Evolutionary conservation across 2,113 vertebrate species (phyloP), one percentile per base, ranked within the genome.

Genomic region (Anguilla japonica): DNA sequence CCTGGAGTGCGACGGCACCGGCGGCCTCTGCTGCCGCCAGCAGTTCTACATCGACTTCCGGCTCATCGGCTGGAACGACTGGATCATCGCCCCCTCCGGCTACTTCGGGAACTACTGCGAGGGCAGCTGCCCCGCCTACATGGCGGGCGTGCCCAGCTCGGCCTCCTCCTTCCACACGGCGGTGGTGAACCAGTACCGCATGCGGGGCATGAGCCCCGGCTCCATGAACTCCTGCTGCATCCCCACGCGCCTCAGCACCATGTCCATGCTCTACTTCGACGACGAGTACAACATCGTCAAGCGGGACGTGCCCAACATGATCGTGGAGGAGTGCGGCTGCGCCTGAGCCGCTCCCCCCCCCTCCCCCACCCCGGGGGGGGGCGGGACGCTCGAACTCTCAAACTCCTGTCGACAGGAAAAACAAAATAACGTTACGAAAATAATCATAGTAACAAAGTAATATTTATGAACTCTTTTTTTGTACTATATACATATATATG

Each of bases 251-350:
- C 97, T 99, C 92, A 99, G 98, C 94, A 98, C 98, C 89, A 99
- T 99, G 97, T 99, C 99, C 91, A 99, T 99, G 99, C 96, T 99
- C 88, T 99, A 99, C 96, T 99, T 99, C n/a, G 99, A 99, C 18
- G 99, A 99, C 40, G 98, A 99, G 91, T 99, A 99, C 95, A 99
- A 99, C 96, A 99, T 99, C 41, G 98, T 99, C 89, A 99, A 99
- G 94, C 96, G 98, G 90, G 99, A 99, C 14, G 98, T 99, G 90
- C 98, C 98, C 94, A 99, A 99, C 95, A 99, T 99, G 99, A 99
- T 99, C 26, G 99, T 99, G 96, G 99, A 99, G 94, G 99, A 99
- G 95, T 99, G 99, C 29, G 99, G 98, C 92, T 99, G 99, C 2
- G 98, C 98, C 89, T 99, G 98, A 99, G 89, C 29, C 80, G 18